These are phyloP conservation scores for Catharus minimus DNA, from an alignment of 2,113 vertebrate species.

Conservation along the genomic window DNA sequence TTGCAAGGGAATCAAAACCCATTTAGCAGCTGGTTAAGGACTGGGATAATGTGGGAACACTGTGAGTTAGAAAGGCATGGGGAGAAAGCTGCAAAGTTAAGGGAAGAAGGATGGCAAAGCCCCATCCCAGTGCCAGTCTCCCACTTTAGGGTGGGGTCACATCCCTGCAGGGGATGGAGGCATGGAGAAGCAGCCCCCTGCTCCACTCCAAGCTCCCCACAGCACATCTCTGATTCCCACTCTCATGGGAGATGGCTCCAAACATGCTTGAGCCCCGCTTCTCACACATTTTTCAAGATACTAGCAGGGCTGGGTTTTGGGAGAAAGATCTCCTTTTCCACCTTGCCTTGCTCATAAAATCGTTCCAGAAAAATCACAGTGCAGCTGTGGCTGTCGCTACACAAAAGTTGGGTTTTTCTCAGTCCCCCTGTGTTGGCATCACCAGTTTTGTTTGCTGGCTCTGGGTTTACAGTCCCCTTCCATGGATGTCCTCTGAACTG, in stretches of 20 bases:
- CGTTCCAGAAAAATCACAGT: neutral
- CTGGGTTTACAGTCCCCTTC: neutral
- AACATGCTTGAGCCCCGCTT: neutral
- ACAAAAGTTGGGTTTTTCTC: neutral
- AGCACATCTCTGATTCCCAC: neutral
- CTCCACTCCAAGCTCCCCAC: neutral
- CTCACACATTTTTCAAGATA: neutral
- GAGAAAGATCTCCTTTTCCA: neutral
- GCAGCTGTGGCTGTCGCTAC: neutral
- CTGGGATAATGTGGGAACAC: neutral
- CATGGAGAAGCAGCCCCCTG: neutral
- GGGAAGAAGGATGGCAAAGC: neutral
- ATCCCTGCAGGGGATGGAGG: neutral
- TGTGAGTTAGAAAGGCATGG: neutral
- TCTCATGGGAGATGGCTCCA: neutral
- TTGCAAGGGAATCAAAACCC: neutral
- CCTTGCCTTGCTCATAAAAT: accelerated
- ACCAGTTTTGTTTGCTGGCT: neutral
- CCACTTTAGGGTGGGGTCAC: neutral
- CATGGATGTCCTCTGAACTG: neutral
- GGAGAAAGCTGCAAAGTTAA: neutral
- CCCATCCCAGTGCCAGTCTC: accelerated
- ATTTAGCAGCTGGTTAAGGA: neutral
- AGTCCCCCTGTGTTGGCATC: neutral
- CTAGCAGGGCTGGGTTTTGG: accelerated